These are phyloP conservation scores for Cepaea nemoralis DNA, from an alignment of 1,140 invertebrate species.

Conservation along the genomic window DNA sequence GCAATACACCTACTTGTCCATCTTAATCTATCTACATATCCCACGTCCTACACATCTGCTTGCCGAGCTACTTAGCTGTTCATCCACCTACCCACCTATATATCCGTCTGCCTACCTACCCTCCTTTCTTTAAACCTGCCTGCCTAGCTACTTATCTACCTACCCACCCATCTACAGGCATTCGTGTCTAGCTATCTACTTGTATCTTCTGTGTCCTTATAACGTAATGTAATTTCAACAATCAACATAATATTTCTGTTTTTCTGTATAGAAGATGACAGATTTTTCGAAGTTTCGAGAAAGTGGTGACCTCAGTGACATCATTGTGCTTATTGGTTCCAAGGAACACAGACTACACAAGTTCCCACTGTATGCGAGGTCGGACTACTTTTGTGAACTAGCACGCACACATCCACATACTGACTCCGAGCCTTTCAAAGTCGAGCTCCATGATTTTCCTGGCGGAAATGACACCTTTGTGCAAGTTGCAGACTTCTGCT, in stretches of 20 bases:
- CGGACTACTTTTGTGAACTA: slow-evolving; percentile 66
- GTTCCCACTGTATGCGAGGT: slow-evolving; percentile 68
- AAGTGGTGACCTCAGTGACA: slow-evolving; percentile 68
- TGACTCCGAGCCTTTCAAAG: slow-evolving; percentile 19
- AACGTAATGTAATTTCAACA: too few relatives aligned
- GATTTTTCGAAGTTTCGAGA: slow-evolving; percentile 69
- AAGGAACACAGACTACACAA: slow-evolving; percentile 65
- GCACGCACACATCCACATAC: slow-evolving; percentile 39
- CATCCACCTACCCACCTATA: too few relatives aligned
- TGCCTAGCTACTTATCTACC: too few relatives aligned
- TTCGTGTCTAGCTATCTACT: too few relatives aligned
- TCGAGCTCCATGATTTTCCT: slow-evolving; percentile 65
- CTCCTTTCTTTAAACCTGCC: too few relatives aligned
- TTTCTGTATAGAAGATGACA: slow-evolving; percentile 59
- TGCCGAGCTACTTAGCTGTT: too few relatives aligned
- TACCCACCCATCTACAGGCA: too few relatives aligned
- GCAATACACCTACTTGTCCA: too few relatives aligned
- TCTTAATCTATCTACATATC: too few relatives aligned
- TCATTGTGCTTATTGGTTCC: slow-evolving; percentile 60
- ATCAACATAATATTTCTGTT: background rate
- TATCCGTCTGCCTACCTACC: too few relatives aligned
- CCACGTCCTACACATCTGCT: too few relatives aligned
- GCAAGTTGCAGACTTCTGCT: slow-evolving; percentile 69
- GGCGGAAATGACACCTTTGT: slow-evolving; percentile 66
- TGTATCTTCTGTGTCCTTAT: too few relatives aligned